Evolutionary conservation across 2,113 vertebrate genomes (phyloP), one percentile per base, ranked within the genome.

Genomic region (Etheostoma spectabile): DNA sequence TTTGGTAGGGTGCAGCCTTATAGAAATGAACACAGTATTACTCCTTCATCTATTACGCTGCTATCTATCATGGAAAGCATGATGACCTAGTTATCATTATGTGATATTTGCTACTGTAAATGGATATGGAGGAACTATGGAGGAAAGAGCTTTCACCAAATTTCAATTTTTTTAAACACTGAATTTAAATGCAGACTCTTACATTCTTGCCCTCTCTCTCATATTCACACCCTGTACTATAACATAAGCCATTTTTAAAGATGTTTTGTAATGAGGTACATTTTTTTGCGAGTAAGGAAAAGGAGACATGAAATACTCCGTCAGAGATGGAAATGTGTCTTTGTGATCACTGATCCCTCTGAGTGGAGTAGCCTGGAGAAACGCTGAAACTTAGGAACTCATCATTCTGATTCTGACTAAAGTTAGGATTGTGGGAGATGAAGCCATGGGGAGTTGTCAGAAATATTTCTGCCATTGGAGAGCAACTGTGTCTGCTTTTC

Each of bases 361-460:
- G 87, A 85, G 78, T 78, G 61, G 51, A 67, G 77, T 86, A 77
- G 88, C 86, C 88, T 45, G 35, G 35, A 86, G 86, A 89, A 88
- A 91, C 0, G 35, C 71, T 86, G 68, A 73, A 90, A 87, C 77
- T 81, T 59, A 81, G 79, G 42, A 68, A 82, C 79, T 69, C 8
- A 21, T 86, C 74, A 79, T 77, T 77, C 63, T 65, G 73, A 74
- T 76, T 81, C 70, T 64, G 59, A 77, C 77, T 82, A 80, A 78
- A 85, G 71, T 79, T 77, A 65, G 77, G 83, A 52, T 16, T 61
- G 76, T 83, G 55, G 46, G 82, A 85, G 78, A 81, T 53, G 70
- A 83, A 85, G 79, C 81, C 70, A 68, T 48, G 45, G 79, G 84
- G 86, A 86, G 63, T 48, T 85, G 80, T 86, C 81, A 81, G 76